These are phyloP conservation scores for Clunio marinus DNA, from an alignment of 2,888 invertebrate genomes.

Conservation along the genomic window DNA sequence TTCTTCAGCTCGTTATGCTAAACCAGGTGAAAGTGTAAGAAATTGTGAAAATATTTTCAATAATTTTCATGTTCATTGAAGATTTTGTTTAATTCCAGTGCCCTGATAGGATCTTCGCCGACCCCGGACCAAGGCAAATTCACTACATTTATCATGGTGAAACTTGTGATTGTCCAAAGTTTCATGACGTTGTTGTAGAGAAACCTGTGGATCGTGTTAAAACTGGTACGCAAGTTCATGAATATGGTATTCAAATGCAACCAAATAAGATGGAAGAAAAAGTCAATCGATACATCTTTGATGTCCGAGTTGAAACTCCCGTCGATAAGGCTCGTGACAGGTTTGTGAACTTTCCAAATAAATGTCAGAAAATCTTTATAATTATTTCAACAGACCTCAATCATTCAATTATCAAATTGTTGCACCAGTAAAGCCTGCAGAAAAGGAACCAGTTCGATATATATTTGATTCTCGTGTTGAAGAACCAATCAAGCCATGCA, in stretches of 20 bases:
- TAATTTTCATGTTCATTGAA: neutral
- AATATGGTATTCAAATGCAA: neutral
- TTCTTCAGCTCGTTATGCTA: neutral
- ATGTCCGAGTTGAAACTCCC: slow-evolving; percentile 27
- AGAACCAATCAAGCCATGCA: slow-evolving; percentile 24
- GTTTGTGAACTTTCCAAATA: neutral
- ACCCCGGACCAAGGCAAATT: neutral
- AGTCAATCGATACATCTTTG: slow-evolving; percentile 17
- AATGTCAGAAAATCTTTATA: neutral
- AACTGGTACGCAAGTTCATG: too few species aligned
- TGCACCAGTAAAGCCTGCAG: neutral
- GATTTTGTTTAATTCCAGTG: slow-evolving; percentile 9
- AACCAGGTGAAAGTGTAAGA: slow-evolving; percentile 1
- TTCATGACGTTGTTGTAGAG: slow-evolving; percentile 15
- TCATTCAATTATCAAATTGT: neutral
- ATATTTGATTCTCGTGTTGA: slow-evolving; percentile 28
- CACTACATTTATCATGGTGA: slow-evolving; percentile 30
- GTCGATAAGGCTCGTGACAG: neutral
- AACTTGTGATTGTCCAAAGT: slow-evolving; percentile 21
- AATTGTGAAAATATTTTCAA: neutral
- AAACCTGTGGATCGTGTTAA: too few species aligned
- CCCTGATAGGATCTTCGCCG: neutral
- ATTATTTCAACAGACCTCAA: neutral
- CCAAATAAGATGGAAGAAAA: neutral
- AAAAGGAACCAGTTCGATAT: neutral